A percentile compares a stretch with the other conserved stretches of the same genome.
These are phyloP conservation scores for Calcarius lapponicus DNA, from an alignment of 2,797 vertebrate species.

Conservation along the genomic window DNA sequence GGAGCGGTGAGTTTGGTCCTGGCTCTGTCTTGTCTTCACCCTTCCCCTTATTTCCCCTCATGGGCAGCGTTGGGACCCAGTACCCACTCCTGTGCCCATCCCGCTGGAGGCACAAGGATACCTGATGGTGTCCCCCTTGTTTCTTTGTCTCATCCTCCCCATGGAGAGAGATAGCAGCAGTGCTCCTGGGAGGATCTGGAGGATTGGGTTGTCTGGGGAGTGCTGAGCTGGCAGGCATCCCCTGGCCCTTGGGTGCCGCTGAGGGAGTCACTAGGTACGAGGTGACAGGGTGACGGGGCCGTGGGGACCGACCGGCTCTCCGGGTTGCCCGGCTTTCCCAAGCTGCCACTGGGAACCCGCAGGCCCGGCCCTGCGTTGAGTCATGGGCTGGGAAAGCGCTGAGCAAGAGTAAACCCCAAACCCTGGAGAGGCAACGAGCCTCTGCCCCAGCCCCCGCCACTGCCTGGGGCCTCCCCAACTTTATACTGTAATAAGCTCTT, in stretches of 20 bases:
- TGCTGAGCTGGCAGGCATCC: not conserved
- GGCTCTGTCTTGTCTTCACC: not conserved
- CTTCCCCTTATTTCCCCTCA: not conserved
- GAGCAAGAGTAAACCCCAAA: not conserved
- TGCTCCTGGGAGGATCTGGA: not conserved
- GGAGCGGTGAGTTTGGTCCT: not conserved
- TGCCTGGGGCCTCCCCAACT: slow-evolving; percentile 57
- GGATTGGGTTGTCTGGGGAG: not conserved
- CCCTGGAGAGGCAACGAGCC: not conserved
- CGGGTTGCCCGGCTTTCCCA: not conserved
- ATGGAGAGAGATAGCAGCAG: not conserved
- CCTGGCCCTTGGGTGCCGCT: not conserved
- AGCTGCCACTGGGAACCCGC: not conserved
- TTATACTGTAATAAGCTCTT: slow-evolving; percentile 82
- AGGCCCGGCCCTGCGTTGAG: not conserved
- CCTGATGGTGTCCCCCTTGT: accelerated
- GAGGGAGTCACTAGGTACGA: slow-evolving; percentile 53
- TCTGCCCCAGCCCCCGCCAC: not conserved
- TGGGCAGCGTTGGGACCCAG: accelerated
- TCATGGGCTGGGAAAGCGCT: not conserved
- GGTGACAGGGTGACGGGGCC: not conserved
- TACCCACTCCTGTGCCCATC: not conserved
- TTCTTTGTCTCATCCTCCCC: not conserved
- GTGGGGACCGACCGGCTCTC: not conserved
- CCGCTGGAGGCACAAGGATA: not conserved